Evolutionary conservation across 2,113 vertebrate genomes (phyloP), one percentile per base, ranked within the genome.

Genomic region (Taxidea taxus): DNA sequence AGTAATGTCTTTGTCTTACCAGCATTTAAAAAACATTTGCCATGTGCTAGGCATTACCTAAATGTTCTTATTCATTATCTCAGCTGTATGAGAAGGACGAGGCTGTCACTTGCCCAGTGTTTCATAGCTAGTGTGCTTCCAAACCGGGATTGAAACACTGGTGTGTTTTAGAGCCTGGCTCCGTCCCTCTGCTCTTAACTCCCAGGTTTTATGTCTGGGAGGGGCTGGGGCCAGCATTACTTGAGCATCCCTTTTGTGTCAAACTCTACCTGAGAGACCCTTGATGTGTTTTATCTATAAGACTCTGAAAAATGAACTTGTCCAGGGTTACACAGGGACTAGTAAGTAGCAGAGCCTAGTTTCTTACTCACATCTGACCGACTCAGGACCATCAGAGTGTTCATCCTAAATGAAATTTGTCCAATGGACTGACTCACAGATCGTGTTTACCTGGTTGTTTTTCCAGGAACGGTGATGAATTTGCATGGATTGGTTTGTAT

Each of bases 401-500:
- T 95, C 68, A 77, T 64, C 9, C 51, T 74, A 90, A 85, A 70
- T 96, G 62, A 87, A 85, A 92, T 92, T 92, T 82, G 44, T 91
- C 16, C 29, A 29, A 1, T 39, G 34, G 77, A 15, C 44, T 78
- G 21, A 93, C 49, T 94, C 20, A n/a, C 21, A 90, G 58, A 42
- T 87, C 72, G 49, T 3, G 8, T 83, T 92, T 75, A 83, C 37
- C 66, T 84, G 37, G 2, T 49, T 66, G 60, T 96, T 90, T 96
- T 92, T 86, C 11, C 54, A 86, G 11, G 81, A 15, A 34, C 37
- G 27, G 47, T 84, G 34, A 81, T 97, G 39, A 54, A 60, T 94
- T 91, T 97, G 37, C 27, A 29, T 66, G 66, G 42, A 78, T 95
- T 88, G 42, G 29, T 87, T 72, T 29, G 49, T 91, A 64, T 31